A percentile compares a stretch with the other conserved stretches of the same genome.
Evolutionary conservation across 2,113 vertebrate species (phyloP).

Genomic region (Pterocles orientalis): DNA sequence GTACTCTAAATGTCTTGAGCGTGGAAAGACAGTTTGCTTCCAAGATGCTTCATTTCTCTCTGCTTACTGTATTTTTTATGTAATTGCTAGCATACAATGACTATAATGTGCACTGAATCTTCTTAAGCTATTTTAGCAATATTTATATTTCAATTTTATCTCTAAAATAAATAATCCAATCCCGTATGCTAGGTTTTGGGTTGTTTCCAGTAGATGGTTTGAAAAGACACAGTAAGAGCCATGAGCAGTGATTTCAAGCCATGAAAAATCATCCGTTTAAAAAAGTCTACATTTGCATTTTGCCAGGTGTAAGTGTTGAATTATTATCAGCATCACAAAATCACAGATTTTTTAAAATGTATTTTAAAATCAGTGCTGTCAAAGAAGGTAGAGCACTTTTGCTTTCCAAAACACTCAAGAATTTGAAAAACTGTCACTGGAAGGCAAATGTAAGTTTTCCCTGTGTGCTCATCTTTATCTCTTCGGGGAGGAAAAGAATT

Average conservation of each 20-base stretch:
- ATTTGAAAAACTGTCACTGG: not conserved
- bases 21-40: not conserved
- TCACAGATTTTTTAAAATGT: not conserved
- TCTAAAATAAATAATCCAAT: not conserved
- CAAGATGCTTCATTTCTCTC: not conserved
- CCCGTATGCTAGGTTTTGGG: not conserved
- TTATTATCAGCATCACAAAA: not conserved
- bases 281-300: not conserved
- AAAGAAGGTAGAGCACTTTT: not conserved
- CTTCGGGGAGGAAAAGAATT: not conserved
- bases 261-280: not conserved
- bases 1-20: not conserved
- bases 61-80: not conserved
- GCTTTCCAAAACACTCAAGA: not conserved
- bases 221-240: not conserved
- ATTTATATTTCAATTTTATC: slow-evolving; percentile 1
- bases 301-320: not conserved
- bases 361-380: not conserved
- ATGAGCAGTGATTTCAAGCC: not conserved
- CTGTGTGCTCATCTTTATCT: not conserved
- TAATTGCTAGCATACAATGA: not conserved
- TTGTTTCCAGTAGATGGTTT: not conserved
- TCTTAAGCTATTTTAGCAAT: not conserved
- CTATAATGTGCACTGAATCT: not conserved
- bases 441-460: not conserved